Base-by-base conservation (phyloP, 2,888 invertebrate species). In the Diaphora mendica region DNA sequence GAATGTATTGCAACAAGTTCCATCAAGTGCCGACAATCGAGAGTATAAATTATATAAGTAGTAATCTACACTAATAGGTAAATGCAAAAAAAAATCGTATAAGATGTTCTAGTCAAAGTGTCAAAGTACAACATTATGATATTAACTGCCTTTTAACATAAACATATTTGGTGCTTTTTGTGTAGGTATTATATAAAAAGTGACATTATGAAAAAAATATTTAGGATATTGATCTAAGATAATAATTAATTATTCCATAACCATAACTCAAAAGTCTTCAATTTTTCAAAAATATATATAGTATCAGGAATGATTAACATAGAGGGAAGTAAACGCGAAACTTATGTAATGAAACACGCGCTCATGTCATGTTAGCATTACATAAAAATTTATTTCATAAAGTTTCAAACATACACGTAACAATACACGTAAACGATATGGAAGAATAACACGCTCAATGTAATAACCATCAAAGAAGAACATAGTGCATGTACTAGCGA, bases 401-500 rank as follows among this genome's bases (percentile, higher is more conserved):
- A 20, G 3, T 51, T 39, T 26, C 20, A 59, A 68, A 62, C 62
- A 48, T 39, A 71, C n/a, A 30, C 39, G 51, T 64, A 55, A 70
- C 51, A 64, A n/a, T 33, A 13, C 39, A 42, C 30, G 33, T 62
- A 44, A 35, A 68, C 48, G 35, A 35, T 44, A 35, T 26, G 33
- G 64, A 26, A 48, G 39, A 35, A 44, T 71, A 51, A 72, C n/a
- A 72, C 48, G 68, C n/a, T 68, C 73, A 17, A 68, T 68, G 70
- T n/a, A 79, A 70, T 67, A 70, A 68, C 35, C n/a, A 65, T 75
- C 74, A 59, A 15, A 65, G 26, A 65, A 26, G 66, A 77, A 77
- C 55, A 75, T 73, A 65, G 66, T 74, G 67, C 72, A 72, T 26
- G 72, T 72, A 75, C 73, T 65, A 68, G 64, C 51, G 59, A 72